Conservation (phyloP, 2,797 vertebrate species). For the Poeciliopsis turneri region DNA sequence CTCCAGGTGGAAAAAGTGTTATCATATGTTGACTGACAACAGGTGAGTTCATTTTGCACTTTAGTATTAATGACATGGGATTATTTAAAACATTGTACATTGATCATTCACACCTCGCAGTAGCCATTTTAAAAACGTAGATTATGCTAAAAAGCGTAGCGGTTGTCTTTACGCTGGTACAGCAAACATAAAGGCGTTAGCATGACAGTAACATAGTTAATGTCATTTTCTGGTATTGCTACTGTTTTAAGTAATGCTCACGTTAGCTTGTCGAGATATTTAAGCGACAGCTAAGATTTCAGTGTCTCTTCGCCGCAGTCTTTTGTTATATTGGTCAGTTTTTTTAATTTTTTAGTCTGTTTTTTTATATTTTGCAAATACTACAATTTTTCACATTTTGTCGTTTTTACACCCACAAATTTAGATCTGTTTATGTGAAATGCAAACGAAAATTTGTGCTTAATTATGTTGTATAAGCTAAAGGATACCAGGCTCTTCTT, state of each 20-base stretch:
- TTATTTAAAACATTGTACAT: background rate
- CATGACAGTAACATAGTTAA: background rate
- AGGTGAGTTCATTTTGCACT: conserved; percentile 60
- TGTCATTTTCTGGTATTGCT: background rate
- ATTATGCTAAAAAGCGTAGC: background rate
- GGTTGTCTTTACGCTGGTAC: background rate
- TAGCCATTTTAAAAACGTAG: conserved; percentile 5
- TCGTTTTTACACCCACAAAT: background rate
- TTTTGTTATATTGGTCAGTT: background rate
- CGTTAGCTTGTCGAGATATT: background rate
- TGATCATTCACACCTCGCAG: background rate
- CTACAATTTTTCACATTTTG: background rate
- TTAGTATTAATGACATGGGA: background rate
- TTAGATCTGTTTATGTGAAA: background rate
- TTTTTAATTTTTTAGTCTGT: background rate
- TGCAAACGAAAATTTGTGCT: background rate
- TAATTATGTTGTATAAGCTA: background rate
- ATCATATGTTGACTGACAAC: conserved; percentile 82
- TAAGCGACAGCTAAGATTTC: background rate
- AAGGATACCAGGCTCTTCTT: background rate
- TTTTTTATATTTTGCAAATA: background rate
- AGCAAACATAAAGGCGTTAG: accelerated
- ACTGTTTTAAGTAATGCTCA: background rate
- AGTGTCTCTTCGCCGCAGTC: background rate
- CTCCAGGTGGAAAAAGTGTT: conserved; percentile 33